Percentiles rank a stretch among this genome's conserved stretches.
Evolutionary conservation across 2,797 vertebrate genomes (phyloP).

Genomic region (Gephyroberyx darwinii): DNA sequence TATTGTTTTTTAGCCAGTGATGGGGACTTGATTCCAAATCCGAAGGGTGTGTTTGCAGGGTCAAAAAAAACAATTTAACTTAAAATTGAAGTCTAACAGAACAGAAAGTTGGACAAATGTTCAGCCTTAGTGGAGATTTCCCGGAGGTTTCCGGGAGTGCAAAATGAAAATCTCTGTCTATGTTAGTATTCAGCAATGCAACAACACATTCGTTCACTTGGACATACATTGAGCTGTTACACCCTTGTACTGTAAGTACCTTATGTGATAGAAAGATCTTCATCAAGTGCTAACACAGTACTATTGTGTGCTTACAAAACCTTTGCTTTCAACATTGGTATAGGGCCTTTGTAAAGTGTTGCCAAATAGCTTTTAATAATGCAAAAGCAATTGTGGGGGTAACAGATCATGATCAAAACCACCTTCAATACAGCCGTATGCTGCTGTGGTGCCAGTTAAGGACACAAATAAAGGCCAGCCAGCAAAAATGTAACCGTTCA

Average conservation of each 20-base stretch:
- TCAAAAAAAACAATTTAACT: too few relatives aligned
- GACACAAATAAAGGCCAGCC: constrained; percentile 34
- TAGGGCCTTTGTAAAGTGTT: too few relatives aligned
- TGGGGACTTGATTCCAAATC: too few relatives aligned
- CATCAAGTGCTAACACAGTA: constrained; percentile 39
- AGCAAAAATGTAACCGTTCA: constrained; percentile 39
- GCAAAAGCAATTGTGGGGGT: constrained; percentile 37
- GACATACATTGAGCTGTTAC: constrained; percentile 25
- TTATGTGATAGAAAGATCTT: constrained; percentile 40
- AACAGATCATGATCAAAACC: constrained; percentile 52
- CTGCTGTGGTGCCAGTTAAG: constrained; percentile 33
- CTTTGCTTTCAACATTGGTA: too few relatives aligned
- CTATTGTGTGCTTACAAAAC: too few relatives aligned
- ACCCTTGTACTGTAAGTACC: constrained; percentile 31
- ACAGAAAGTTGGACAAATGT: too few relatives aligned
- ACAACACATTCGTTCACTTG: too few relatives aligned
- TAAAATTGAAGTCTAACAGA: too few relatives aligned
- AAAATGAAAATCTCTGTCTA: constrained; percentile 17
- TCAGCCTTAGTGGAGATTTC: too few relatives aligned
- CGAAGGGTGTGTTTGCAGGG: too few relatives aligned
- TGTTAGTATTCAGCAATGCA: constrained; percentile 18
- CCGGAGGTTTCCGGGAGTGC: background rate
- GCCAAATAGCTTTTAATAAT: constrained; percentile 32
- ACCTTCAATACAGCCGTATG: constrained; percentile 7
- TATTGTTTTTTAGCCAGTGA: too few relatives aligned